A percentile compares a stretch with the other conserved stretches of the same genome.
These are phyloP conservation scores for Priocnemis perturbator DNA, from an alignment of 2,888 invertebrate species.

Conservation along the genomic window DNA sequence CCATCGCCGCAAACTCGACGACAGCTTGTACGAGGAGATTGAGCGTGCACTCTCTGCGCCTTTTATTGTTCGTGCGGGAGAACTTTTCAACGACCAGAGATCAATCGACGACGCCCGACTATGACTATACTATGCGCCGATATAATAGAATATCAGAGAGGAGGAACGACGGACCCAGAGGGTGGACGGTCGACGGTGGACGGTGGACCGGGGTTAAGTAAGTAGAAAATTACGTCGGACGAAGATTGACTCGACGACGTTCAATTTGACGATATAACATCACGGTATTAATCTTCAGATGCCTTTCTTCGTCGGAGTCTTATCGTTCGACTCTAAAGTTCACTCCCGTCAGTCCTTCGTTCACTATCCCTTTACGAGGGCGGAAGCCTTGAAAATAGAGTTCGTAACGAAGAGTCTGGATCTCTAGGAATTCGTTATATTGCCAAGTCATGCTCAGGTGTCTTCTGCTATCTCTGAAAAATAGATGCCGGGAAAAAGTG, in stretches of 20 bases:
- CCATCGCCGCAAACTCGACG: slow-evolving; percentile 17
- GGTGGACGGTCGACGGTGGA: background rate
- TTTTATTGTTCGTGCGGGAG: slow-evolving; percentile 35
- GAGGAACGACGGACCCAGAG: background rate
- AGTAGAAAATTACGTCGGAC: slow-evolving; percentile 5
- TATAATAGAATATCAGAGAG: slow-evolving; percentile 28
- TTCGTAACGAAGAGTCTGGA: too few species aligned
- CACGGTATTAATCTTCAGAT: too few species aligned
- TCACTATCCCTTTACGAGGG: too few species aligned
- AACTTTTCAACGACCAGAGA: slow-evolving; percentile 7
- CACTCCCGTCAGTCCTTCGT: too few species aligned
- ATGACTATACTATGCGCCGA: slow-evolving; percentile 15
- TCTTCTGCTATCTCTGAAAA: too few species aligned
- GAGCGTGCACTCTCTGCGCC: slow-evolving; percentile 16
- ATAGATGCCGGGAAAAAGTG: too few species aligned
- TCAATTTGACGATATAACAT: too few species aligned
- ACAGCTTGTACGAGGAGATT: slow-evolving; percentile 39
- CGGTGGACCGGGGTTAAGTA: background rate
- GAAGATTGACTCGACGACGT: background rate
- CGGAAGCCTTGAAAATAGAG: too few species aligned
- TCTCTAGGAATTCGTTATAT: too few species aligned
- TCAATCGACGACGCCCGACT: background rate
- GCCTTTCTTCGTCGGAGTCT: too few species aligned
- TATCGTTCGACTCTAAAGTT: too few species aligned
- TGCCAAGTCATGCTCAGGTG: too few species aligned